Conservation (phyloP, 1,140 invertebrate species). For the Philopotamus ludificatus region DNA sequence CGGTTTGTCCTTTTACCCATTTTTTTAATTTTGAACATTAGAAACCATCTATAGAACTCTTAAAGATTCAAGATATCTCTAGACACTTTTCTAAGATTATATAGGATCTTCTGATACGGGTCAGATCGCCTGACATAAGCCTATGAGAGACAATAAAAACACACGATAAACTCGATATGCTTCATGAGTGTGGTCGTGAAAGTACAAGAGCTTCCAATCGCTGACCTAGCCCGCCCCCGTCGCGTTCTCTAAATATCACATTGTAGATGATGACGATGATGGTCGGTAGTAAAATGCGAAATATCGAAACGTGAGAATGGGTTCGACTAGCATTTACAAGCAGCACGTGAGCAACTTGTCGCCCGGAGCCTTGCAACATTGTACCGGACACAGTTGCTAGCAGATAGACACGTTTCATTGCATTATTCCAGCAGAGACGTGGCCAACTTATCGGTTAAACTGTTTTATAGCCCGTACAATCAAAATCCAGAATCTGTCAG, state of each 20-base stretch:
- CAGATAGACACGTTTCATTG: background rate
- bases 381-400: background rate
- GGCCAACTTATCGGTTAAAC: background rate
- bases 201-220: too few species aligned
- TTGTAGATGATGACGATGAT: constrained; percentile 1
- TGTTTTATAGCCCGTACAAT: background rate
- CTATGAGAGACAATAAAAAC: too few species aligned
- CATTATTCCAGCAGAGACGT: background rate
- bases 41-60: too few species aligned
- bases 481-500: too few species aligned
- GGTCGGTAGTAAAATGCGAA: background rate
- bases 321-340: background rate
- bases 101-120: too few species aligned
- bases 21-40: too few species aligned
- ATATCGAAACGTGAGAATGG: constrained; percentile 26
- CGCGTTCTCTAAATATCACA: constrained; percentile 14
- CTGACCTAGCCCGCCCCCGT: background rate
- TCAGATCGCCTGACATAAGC: too few species aligned
- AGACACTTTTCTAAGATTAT: too few species aligned
- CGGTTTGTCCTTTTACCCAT: too few species aligned
- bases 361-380: background rate
- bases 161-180: too few species aligned
- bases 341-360: background rate
- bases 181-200: too few species aligned
- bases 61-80: too few species aligned